Percentiles rank a stretch among this genome's conserved stretches.
phyloP scores from a whole-genome alignment of 2,797 vertebrate species.

The Naso thynnoides region DNA sequence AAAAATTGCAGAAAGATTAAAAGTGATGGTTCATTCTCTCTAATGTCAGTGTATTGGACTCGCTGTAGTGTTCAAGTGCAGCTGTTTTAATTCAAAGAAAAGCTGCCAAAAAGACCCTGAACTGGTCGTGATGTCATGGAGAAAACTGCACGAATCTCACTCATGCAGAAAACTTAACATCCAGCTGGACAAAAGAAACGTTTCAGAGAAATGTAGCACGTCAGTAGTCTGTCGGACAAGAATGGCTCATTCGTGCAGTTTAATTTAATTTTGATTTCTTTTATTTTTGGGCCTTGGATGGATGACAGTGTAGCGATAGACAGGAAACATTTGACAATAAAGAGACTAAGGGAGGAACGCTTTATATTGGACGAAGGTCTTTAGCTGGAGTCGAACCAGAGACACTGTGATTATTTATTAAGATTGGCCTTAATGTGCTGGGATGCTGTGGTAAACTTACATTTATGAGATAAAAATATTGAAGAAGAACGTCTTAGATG shows the following conservation, averaged over 20 bases:
- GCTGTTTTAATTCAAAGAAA: conserved; percentile 30
- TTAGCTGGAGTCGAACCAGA: background rate
- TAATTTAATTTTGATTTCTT: background rate
- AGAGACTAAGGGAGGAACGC: background rate
- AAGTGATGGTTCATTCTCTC: conserved; percentile 34
- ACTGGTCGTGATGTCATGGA: conserved; percentile 1
- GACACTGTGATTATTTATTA: background rate
- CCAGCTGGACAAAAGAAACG: background rate
- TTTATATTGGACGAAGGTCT: background rate
- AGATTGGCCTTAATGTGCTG: too few species aligned
- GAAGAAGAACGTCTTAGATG: background rate
- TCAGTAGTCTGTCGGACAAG: background rate
- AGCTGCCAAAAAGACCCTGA: background rate
- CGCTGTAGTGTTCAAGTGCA: conserved; percentile 6
- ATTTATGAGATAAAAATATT: background rate
- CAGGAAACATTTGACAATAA: background rate
- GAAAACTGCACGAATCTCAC: background rate
- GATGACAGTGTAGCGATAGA: background rate
- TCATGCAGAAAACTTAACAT: conserved; percentile 1
- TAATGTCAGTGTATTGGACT: background rate
- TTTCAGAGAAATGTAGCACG: conserved; percentile 14
- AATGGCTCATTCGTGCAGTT: too few species aligned
- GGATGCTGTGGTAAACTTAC: background rate
- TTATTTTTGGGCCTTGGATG: background rate
- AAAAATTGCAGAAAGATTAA: conserved; percentile 22